phyloP scores from a whole-genome alignment of 1,140 invertebrate species.

The Arion vulgaris region DNA sequence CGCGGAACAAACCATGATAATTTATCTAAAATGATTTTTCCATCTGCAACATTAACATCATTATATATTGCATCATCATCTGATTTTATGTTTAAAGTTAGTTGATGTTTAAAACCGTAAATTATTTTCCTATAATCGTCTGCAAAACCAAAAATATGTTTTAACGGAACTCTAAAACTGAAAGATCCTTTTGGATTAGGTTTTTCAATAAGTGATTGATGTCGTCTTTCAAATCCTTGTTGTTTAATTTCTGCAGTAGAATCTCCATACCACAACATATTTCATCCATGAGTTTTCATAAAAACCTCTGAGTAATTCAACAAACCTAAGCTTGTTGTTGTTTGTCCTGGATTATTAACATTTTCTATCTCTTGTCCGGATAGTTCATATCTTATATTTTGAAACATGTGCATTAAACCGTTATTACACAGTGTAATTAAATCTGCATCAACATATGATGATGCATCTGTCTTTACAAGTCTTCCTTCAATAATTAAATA shows the following conservation, averaged over 20 bases:
- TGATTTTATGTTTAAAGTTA: background rate
- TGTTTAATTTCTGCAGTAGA: background rate
- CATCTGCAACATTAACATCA: background rate
- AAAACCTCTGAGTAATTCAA: background rate
- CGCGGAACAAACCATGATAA: background rate
- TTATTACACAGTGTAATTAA: background rate
- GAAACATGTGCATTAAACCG: background rate
- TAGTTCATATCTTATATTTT: background rate
- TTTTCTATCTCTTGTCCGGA: slow-evolving; percentile 5
- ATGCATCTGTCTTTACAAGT: background rate
- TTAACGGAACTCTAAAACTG: background rate
- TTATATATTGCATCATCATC: slow-evolving; percentile 12
- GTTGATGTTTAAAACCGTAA: slow-evolving; percentile 3
- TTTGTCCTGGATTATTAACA: background rate
- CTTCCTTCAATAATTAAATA: background rate
- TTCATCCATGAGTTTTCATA: background rate
- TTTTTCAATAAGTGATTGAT: background rate
- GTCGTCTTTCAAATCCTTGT: background rate
- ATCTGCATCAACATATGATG: background rate
- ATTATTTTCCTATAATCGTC: slow-evolving; percentile 6
- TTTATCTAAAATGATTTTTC: slow-evolving; percentile 1
- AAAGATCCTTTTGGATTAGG: background rate
- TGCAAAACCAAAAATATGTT: slow-evolving; percentile 16
- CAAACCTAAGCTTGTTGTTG: background rate
- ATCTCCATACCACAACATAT: background rate